Evolutionary conservation across 2,797 vertebrate genomes (phyloP).

Genomic region (Siniperca obscura): DNA sequence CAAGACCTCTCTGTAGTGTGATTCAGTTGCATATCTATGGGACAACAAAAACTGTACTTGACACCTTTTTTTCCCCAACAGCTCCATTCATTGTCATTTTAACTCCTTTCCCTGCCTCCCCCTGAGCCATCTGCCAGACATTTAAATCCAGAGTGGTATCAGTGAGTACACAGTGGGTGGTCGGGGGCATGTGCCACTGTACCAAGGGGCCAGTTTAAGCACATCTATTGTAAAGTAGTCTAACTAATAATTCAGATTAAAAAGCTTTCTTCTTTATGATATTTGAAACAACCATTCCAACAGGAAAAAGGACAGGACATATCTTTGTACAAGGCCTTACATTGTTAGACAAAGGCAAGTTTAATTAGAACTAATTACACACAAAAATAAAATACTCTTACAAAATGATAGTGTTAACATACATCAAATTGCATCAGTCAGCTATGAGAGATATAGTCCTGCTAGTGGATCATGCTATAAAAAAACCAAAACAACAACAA

Average conservation of each 20-base stretch:
- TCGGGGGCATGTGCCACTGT: neutral
- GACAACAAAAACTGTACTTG: neutral
- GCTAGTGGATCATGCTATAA: slow-evolving; percentile 86
- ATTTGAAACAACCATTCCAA: slow-evolving; percentile 6
- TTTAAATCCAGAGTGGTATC: slow-evolving; percentile 38
- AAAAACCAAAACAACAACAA: slow-evolving; percentile 46
- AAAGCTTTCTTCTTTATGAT: neutral
- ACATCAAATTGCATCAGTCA: slow-evolving; percentile 90
- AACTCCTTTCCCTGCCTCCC: neutral
- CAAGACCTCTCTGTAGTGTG: neutral
- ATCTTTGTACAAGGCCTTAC: slow-evolving; percentile 73
- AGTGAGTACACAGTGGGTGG: slow-evolving; percentile 21
- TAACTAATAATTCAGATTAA: neutral
- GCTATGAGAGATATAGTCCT: slow-evolving; percentile 86
- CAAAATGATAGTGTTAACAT: slow-evolving; percentile 90
- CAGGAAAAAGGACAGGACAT: slow-evolving; percentile 52
- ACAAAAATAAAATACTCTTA: slow-evolving; percentile 92
- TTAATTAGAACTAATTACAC: slow-evolving; percentile 95
- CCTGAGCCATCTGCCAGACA: slow-evolving; percentile 34
- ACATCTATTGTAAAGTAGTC: neutral
- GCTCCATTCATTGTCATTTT: neutral
- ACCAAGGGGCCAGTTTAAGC: neutral
- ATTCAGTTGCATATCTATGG: neutral
- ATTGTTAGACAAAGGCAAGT: slow-evolving; percentile 87
- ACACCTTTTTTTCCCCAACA: neutral